These are phyloP conservation scores for Erethizon dorsatum DNA, from an alignment of 2,797 vertebrate species.

Conservation along the genomic window DNA sequence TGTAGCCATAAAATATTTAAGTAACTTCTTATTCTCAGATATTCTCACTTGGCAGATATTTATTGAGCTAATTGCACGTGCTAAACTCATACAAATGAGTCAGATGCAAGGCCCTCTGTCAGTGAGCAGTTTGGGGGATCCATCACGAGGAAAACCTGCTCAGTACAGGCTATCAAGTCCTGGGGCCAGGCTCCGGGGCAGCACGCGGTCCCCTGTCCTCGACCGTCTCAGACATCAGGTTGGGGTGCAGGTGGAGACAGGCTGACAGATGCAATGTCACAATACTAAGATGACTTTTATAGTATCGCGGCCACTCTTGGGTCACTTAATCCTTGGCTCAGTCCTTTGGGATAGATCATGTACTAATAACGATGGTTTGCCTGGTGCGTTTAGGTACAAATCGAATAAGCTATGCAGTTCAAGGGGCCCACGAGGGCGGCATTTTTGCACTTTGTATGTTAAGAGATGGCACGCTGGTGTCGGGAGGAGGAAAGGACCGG, in stretches of 20 bases:
- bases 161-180: accelerated
- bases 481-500: slow-evolving; percentile 97
- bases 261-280: accelerated
- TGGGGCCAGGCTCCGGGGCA: accelerated
- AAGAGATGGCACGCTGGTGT: slow-evolving; percentile 96
- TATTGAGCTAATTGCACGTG: accelerated
- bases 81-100: accelerated
- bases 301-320: accelerated
- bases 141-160: accelerated
- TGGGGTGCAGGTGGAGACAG: background rate
- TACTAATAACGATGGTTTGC: slow-evolving; percentile 37
- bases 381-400: slow-evolving; percentile 93
- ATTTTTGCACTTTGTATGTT: slow-evolving; percentile 98
- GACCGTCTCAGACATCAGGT: background rate
- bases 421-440: slow-evolving; percentile 97
- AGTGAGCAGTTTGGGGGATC: background rate
- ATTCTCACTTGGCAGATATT: background rate
- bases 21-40: accelerated
- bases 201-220: no score
- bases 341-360: background rate
- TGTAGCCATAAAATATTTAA: background rate
- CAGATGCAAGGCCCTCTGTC: background rate
- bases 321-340: background rate
- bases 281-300: accelerated
- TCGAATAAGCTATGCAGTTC: slow-evolving; percentile 96